Evolutionary conservation across 2,797 vertebrate species (phyloP).

Genomic region (Sebastes trivittatus): DNA sequence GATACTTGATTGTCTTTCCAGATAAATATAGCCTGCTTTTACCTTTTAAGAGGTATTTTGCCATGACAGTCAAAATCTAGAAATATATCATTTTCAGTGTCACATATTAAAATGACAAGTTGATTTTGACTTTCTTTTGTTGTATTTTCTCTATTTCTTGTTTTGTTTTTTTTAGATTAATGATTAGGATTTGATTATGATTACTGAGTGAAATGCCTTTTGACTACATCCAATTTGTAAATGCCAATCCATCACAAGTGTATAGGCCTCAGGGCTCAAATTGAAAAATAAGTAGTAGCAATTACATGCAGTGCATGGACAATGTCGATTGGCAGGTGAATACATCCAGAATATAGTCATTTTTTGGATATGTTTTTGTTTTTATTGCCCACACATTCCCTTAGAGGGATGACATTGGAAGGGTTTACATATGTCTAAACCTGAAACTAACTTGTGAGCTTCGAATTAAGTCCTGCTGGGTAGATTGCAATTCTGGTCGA

Average conservation of each 20-base stretch:
- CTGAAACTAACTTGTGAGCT: constrained; percentile 23
- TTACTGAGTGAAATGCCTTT: constrained; percentile 65
- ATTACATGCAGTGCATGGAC: constrained; percentile 50
- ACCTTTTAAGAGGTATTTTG: constrained; percentile 65
- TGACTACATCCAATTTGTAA: constrained; percentile 54
- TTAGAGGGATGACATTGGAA: constrained; percentile 15
- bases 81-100: constrained; percentile 63
- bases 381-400: constrained; percentile 41
- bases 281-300: constrained; percentile 47
- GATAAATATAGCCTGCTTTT: constrained; percentile 60
- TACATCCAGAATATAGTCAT: constrained; percentile 30
- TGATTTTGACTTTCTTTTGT: constrained; percentile 50
- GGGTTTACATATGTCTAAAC: constrained; percentile 28
- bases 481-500: neutral
- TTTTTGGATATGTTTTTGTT: constrained; percentile 12
- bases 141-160: constrained; percentile 34
- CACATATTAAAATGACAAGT: constrained; percentile 56
- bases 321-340: constrained; percentile 30
- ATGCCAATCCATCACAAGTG: constrained; percentile 64
- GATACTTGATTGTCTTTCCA: constrained; percentile 72
- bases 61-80: constrained; percentile 64
- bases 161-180: constrained; percentile 8
- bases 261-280: constrained; percentile 41
- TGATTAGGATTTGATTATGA: constrained; percentile 48
- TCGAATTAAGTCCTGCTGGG: constrained; percentile 1